Conservation (phyloP, 2,797 vertebrate species). For the Hippopotamyrus pictus region DNA sequence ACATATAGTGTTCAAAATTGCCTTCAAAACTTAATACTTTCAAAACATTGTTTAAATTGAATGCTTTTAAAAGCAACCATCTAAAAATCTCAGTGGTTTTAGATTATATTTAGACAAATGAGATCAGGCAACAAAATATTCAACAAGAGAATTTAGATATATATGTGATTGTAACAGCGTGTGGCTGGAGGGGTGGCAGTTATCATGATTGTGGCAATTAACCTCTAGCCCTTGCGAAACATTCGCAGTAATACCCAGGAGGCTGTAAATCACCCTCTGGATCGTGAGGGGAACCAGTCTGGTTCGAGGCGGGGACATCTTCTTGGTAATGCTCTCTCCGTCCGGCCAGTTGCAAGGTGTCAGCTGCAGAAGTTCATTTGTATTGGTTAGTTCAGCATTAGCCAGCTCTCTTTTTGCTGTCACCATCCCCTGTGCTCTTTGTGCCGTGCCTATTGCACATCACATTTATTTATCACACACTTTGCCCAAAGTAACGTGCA, state of each 20-base stretch:
- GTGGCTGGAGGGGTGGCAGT: not conserved
- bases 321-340: not conserved
- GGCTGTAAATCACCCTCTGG: not conserved
- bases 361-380: not conserved
- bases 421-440: not conserved
- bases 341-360: not conserved
- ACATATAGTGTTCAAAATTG: not conserved
- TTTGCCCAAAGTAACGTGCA: not conserved
- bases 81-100: not conserved
- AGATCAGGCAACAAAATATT: not conserved
- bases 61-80: not conserved
- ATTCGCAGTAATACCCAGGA: not conserved
- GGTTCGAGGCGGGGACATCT: not conserved
- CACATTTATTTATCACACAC: not conserved
- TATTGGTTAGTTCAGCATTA: not conserved
- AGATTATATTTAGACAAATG: not conserved
- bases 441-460: not conserved
- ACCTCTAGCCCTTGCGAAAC: not conserved
- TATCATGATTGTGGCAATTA: constrained; percentile 1
- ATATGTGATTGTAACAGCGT: not conserved
- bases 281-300: not conserved
- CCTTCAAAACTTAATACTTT: not conserved
- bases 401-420: not conserved
- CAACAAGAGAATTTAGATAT: constrained; percentile 1
- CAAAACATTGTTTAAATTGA: not conserved